Base-by-base conservation (phyloP, 2,888 invertebrate genomes). In the Kryphioiulus occultus region DNA sequence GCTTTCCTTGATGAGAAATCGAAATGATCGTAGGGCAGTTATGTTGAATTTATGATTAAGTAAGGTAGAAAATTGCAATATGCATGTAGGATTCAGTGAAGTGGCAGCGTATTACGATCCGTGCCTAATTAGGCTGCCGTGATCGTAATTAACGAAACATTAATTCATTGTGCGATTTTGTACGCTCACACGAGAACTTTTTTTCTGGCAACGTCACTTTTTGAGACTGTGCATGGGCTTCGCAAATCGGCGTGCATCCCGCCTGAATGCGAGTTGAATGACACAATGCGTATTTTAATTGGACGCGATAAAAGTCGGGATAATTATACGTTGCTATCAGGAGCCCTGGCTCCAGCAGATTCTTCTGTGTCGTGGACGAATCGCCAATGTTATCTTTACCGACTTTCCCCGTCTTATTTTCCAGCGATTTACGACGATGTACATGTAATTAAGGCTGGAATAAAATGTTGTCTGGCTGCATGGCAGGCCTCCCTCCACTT, bases 381-480 rank as follows among this genome's bases (percentile, higher is more conserved):
- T n/a, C 59, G 19, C 19, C 22, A 22, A 68, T 68, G 68, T 22
- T 68, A 68, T 68, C 68, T 68, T 68, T 26, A 68, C 68, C 68
- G 10, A 68, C 68, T 68, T 68, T 68, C 68, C 22, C 68, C 22
- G 68, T 68, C 68, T 68, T 68, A 22, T 68, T 68, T 22, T 22
- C 44, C 44, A 22, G 68, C 68, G 22, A 68, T 68, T 68, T 68
- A 22, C 22, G 68, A 68, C 68, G 3, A 35, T 35, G 68, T 22
- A 26, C 35, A 35, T 35, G 68, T 22, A 26, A 68, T 68, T 68
- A 22, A 22, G 22, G 3, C 68, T 68, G 17, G 53, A 19, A 7
- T 59, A n/a, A 59, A n/a, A 7, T 68, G 68, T 68, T 68, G 68
- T 59, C 68, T 68, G 68, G 53, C n/a, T 59, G n/a, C 53, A 59